Base-by-base conservation (phyloP, 2,797 vertebrate species). In the Bucorvus abyssinicus region DNA sequence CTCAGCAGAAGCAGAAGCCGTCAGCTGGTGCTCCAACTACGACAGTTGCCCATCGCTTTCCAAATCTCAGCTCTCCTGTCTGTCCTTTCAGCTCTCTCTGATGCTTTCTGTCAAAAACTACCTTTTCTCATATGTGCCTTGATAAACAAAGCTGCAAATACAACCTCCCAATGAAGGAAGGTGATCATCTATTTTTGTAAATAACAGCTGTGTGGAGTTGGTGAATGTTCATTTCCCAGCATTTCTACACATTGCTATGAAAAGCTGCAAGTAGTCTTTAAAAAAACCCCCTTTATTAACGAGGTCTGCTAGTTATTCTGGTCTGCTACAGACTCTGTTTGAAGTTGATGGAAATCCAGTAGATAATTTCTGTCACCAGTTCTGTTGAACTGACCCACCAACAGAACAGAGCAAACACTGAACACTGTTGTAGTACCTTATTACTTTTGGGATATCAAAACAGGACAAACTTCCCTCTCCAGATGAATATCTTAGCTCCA, bases 131-230 rank as follows among this genome's bases (percentile, higher is more conserved):
- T 32, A 59, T 93, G 23, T 52, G 55, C 10, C 47, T 81, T 78
- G 47, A 93, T 74, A 95, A 84, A 95, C 88, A 90, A 94, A 90
- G 49, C 63, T 87, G 74, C 40, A 90, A 87, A 93, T 77, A 30
- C 42, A 89, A 17, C 29, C 49, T 94, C 49, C 52, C 60, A 55
- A 5, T 53, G 80, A 93, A 93, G 74, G 57, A 87, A 90, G 34
- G 86, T 93, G 74, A 91, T 95, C 90, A 74, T 64, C 60, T 89
- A 50, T 44, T 93, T 96, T 92, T 79, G 68, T 94, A 97, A 96
- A 95, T 94, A 95, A 94, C 90, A 94, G 81, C 81, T 96, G 91
- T 89, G 60, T 87, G 27, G 24, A 92, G 32, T 56, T 84, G 17
- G 36, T 82, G 70, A 90, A 70, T 92, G 95, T 53, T 90, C 88